Conservation (phyloP, 2,113 vertebrate species). For the Nothoprocta perdicaria region DNA sequence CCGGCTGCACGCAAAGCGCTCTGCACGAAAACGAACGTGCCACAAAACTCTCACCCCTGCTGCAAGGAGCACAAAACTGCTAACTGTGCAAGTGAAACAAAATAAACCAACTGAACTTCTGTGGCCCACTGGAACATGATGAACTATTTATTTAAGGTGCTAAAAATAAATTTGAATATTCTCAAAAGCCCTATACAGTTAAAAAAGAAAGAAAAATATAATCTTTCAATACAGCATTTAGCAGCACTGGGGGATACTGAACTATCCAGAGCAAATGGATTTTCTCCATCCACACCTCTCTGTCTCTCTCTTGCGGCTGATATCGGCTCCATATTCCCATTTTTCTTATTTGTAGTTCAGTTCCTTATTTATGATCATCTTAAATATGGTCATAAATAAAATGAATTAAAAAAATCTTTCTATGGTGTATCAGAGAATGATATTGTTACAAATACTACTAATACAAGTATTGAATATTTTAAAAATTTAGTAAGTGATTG, state of each 20-base stretch:
- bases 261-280: not conserved
- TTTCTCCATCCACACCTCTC: not conserved
- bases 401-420: not conserved
- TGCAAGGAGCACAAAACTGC: conserved; percentile 20
- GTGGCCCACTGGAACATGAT: not conserved
- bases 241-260: not conserved
- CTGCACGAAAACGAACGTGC: rapidly evolving
- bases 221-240: not conserved
- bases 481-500: not conserved
- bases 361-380: not conserved
- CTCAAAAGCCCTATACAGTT: not conserved
- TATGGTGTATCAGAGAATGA: not conserved
- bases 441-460: not conserved
- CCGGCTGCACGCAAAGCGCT: not conserved
- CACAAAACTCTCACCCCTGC: not conserved
- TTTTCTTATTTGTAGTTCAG: not conserved
- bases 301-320: not conserved
- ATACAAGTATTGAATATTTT: not conserved
- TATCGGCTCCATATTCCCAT: not conserved
- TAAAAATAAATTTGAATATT: not conserved
- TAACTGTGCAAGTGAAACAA: not conserved
- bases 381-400: too few species aligned
- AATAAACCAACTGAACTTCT: not conserved
- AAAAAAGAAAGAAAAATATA: not conserved
- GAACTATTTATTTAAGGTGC: not conserved